Evolutionary conservation across 2,113 vertebrate species (phyloP).

Genomic region (Himantopus leucocephalus): DNA sequence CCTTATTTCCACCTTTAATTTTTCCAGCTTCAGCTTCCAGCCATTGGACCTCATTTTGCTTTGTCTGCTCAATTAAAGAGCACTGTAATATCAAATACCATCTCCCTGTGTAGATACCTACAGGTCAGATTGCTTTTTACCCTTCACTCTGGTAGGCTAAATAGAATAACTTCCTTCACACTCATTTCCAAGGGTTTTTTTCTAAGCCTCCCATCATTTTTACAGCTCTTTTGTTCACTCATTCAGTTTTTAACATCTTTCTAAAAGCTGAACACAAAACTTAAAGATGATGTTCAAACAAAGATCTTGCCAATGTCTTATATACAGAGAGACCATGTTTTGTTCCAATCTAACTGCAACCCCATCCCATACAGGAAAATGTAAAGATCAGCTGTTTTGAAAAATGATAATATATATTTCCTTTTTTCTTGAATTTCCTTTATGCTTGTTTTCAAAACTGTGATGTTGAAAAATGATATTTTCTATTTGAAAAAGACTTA

Average conservation of each 20-base stretch:
- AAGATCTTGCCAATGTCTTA: not conserved
- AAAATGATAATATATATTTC: not conserved
- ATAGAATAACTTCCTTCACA: not conserved
- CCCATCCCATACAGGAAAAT: not conserved
- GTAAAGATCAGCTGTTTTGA: not conserved
- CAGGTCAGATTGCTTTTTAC: constrained; percentile 39
- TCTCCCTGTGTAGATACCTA: not conserved
- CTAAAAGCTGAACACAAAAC: not conserved
- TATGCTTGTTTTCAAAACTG: not conserved
- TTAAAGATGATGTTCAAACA: not conserved
- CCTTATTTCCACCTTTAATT: constrained; percentile 42
- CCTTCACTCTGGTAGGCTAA: not conserved
- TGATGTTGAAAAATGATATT: not conserved
- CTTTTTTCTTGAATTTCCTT: not conserved
- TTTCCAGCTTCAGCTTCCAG: constrained; percentile 16
- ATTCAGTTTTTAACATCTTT: not conserved
- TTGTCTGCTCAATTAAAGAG: constrained; percentile 49
- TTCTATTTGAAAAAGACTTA: not conserved
- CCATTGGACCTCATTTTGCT: constrained; percentile 21
- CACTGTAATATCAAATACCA: constrained; percentile 28
- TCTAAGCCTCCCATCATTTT: not conserved
- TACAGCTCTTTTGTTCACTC: not conserved
- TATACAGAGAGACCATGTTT: not conserved
- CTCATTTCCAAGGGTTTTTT: not conserved
- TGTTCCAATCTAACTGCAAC: not conserved